phyloP scores from a whole-genome alignment of 2,797 vertebrate genomes.

The Cirrhinus molitorella region DNA sequence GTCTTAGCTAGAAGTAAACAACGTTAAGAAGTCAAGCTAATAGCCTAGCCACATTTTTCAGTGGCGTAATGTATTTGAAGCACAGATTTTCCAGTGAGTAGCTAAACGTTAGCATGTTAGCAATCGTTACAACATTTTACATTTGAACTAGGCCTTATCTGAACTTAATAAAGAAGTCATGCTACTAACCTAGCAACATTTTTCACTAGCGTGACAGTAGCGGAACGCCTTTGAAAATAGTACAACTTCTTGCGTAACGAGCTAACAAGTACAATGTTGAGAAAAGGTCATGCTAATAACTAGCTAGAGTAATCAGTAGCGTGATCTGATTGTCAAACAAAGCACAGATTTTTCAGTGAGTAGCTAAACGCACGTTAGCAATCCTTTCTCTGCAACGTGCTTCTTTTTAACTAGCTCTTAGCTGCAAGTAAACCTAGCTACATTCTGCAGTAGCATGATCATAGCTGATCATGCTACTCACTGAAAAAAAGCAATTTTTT shows the following conservation, averaged over 20 bases:
- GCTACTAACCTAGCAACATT: background rate
- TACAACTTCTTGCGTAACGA: background rate
- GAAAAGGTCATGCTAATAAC: too few relatives aligned
- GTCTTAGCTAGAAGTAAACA: background rate
- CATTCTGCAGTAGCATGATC: too few relatives aligned
- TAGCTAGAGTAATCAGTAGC: too few relatives aligned
- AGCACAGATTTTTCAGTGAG: too few relatives aligned
- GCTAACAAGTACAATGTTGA: too few relatives aligned
- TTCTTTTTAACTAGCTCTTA: too few relatives aligned
- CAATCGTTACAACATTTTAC: background rate
- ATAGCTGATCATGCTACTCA: too few relatives aligned
- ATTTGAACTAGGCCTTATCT: background rate
- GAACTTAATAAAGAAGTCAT: background rate
- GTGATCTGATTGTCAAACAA: too few relatives aligned
- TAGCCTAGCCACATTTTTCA: background rate
- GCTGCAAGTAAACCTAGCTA: too few relatives aligned
- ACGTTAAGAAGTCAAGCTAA: background rate
- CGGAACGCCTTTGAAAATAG: background rate
- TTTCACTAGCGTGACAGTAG: background rate
- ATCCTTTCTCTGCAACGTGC: too few relatives aligned
- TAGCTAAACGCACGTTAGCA: too few relatives aligned
- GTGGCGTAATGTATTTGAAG: background rate
- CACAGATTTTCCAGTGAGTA: background rate
- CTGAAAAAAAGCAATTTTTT: too few relatives aligned
- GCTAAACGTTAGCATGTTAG: background rate